phyloP scores from a whole-genome alignment of 2,888 invertebrate species.

The Adelphocoris suturalis region DNA sequence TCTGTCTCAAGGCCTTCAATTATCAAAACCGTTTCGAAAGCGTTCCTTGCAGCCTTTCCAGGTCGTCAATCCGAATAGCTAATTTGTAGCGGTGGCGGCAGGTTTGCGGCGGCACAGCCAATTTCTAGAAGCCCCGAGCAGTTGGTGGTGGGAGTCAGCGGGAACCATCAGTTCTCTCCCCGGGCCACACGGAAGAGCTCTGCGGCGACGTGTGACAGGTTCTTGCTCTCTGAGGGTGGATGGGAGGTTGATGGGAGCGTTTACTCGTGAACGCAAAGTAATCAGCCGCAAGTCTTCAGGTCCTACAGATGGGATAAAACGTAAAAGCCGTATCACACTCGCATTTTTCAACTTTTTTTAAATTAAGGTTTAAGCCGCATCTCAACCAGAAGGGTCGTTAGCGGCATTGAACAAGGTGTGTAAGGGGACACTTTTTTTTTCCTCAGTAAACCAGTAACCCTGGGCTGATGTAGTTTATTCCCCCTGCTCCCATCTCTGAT shows the following conservation, averaged over 20 bases:
- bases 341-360: too few species aligned
- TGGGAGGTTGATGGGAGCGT: neutral
- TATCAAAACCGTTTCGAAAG: slow-evolving; percentile 25
- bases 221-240: too few species aligned
- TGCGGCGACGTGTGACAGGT: neutral
- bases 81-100: slow-evolving; percentile 6
- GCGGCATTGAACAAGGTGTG: too few species aligned
- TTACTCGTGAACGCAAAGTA: neutral
- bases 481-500: too few species aligned
- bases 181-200: neutral
- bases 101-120: slow-evolving; percentile 21
- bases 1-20: slow-evolving; percentile 11
- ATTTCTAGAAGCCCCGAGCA: neutral
- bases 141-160: neutral
- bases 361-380: too few species aligned
- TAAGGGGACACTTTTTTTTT: too few species aligned
- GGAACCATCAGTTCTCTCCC: slow-evolving; percentile 16
- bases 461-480: too few species aligned
- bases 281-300: neutral
- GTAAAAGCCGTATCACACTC: neutral
- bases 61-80: slow-evolving; percentile 38
- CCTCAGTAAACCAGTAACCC: too few species aligned
- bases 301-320: neutral
- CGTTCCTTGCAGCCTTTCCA: neutral
- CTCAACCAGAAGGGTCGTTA: too few species aligned